A percentile compares a stretch with the other conserved stretches of the same genome.
Conservation (phyloP, 1,140 invertebrate genomes). For the Pantala flavescens region DNA sequence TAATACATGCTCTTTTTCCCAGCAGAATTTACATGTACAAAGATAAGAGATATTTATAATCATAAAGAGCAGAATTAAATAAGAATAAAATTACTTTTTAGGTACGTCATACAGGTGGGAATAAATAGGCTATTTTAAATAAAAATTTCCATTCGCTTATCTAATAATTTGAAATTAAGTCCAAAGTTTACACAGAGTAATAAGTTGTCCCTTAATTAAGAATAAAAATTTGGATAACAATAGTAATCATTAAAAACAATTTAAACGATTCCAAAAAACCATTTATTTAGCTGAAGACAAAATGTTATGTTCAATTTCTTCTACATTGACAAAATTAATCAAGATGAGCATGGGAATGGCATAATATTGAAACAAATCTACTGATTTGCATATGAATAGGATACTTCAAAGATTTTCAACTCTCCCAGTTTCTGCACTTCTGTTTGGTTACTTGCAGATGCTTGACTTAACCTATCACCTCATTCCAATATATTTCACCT, state of each 20-base stretch:
- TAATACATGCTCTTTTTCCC: no score
- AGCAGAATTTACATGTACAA: no score
- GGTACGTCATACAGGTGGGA: no score
- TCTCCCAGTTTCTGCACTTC: neutral
- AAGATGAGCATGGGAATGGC: conserved; percentile 3
- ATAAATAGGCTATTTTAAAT: no score
- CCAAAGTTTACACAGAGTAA: no score
- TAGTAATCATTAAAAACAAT: neutral
- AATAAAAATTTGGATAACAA: no score
- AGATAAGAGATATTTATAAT: no score
- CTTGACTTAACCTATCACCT: neutral
- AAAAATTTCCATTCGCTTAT: no score
- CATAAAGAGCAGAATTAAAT: no score
- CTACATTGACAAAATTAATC: neutral
- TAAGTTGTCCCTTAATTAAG: no score
- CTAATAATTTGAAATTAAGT: no score
- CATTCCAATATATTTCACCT: neutral
- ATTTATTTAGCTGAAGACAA: neutral
- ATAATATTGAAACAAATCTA: neutral
- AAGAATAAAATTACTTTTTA: no score
- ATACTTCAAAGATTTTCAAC: neutral
- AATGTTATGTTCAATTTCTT: neutral
- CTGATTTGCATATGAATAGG: neutral
- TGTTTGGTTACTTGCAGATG: neutral
- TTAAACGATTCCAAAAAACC: neutral